phyloP scores from a whole-genome alignment of 2,113 vertebrate genomes.

The Neogobius melanostomus region DNA sequence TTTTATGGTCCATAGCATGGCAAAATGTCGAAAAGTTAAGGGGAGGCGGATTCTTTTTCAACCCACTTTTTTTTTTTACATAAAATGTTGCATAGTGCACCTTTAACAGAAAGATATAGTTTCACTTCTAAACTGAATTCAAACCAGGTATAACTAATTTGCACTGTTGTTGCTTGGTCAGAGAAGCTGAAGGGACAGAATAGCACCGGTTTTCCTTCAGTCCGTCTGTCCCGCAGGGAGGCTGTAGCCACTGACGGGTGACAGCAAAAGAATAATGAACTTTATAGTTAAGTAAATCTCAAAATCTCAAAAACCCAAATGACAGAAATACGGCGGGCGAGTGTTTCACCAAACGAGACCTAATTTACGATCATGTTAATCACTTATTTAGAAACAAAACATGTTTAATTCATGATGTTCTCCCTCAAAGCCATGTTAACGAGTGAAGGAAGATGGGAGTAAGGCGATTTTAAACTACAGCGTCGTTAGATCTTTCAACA shows the following conservation, averaged over 20 bases:
- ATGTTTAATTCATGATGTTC: slow-evolving; percentile 4
- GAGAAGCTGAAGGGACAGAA: not conserved
- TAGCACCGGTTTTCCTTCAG: not conserved
- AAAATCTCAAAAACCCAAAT: not conserved
- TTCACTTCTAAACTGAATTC: too few species aligned
- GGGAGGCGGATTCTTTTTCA: too few species aligned
- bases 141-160: not conserved
- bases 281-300: too few species aligned
- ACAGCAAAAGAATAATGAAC: not conserved
- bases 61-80: too few species aligned
- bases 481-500: not conserved
- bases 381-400: slow-evolving; percentile 8
- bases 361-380: slow-evolving; percentile 9
- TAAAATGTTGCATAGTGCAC: too few species aligned
- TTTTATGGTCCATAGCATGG: too few species aligned
- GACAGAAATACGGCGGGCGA: too few species aligned
- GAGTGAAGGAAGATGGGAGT: slow-evolving; percentile 6
- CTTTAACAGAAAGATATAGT: too few species aligned
- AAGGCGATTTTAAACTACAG: not conserved
- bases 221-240: not conserved
- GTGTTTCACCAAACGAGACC: not conserved
- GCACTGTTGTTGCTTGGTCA: not conserved
- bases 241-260: not conserved
- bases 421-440: not conserved
- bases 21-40: too few species aligned